Evolutionary conservation across 2,113 vertebrate genomes (phyloP), one percentile per base, ranked within the genome.

Genomic region (Pycnonotus jocosus): DNA sequence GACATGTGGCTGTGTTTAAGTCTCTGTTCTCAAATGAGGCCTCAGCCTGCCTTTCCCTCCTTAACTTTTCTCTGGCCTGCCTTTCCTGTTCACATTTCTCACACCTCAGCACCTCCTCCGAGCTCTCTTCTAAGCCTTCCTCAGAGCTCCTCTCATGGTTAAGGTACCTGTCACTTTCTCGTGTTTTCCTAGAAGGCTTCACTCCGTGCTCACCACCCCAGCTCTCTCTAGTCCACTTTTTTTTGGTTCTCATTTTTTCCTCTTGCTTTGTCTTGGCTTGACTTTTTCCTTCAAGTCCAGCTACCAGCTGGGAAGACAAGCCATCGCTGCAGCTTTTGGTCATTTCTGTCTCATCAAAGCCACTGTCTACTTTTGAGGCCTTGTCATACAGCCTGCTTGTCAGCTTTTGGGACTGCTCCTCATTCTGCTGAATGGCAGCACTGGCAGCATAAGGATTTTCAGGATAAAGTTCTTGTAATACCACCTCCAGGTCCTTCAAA

Each of bases 381-480:
- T 98, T 99, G 48, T 97, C 96, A 50, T 81, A 95, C 10, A 96
- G 50, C 64, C 97, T 97, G 87, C 88, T 95, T 62, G 94, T 96
- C 74, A 98, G 97, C 66, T 97, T 98, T 47, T 98, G 98, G 56
- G 98, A 98, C 51, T 98, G 98, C 80, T 98, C 98, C 97, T 98
- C 98, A 48, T 97, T 97, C n/a, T 95, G 97, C 62, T 98, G 97
- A 27, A 98, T 87, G 33, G 96, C 87, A 5, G 97, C 86, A 5
- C 96, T 93, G 33, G 96, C 81, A 83, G 98, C 98, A 42, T 97
- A 97, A 22, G 97, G 97, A 90, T 97, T 98, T 45, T 98, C 98
- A 60, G 99, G 98, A 85, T 98, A 99, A 74, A 99, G 97, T 84
- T 99, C 99, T 82, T 99, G 98, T 50, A 99, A 90, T 20, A 98